These are phyloP conservation scores for Pimpla rufipes DNA, from an alignment of 2,888 invertebrate genomes.

Conservation along the genomic window DNA sequence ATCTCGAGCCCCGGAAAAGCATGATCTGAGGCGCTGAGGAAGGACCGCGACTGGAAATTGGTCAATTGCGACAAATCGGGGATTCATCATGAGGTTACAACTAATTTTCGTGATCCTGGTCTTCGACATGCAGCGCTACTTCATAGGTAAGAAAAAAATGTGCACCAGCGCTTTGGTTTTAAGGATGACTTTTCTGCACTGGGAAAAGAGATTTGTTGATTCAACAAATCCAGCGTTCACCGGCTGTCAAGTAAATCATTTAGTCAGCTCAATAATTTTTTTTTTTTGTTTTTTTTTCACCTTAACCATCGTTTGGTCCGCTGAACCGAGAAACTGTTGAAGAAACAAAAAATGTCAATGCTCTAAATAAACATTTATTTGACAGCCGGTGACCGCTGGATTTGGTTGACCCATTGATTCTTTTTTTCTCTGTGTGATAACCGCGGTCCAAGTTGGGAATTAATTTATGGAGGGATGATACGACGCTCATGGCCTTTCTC, in stretches of 20 bases:
- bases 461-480: conserved; percentile 56
- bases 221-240: not conserved
- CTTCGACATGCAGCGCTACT: conserved; percentile 79
- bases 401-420: too few species aligned
- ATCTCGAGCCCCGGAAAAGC: not conserved
- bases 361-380: too few species aligned
- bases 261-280: too few species aligned
- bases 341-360: too few species aligned
- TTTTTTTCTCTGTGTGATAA: conserved; percentile 35
- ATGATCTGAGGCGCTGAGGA: conserved; percentile 41
- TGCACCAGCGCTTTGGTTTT: too few species aligned
- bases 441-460: not conserved
- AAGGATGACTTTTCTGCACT: too few species aligned
- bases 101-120: conserved; percentile 77
- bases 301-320: not conserved
- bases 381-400: too few species aligned
- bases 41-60: conserved; percentile 15
- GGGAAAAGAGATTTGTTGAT: too few species aligned
- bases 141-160: conserved; percentile 77
- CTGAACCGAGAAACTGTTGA: too few species aligned
- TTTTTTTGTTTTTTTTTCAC: not conserved
- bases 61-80: conserved; percentile 11
- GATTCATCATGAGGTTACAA: conserved; percentile 78
- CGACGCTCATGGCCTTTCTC: conserved; percentile 55
- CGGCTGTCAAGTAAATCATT: too few species aligned